Percentiles rank a stretch among this genome's conserved stretches.
These are phyloP conservation scores for Enteromius unitaeniatus DNA, from an alignment of 2,797 vertebrate genomes.

Conservation along the genomic window DNA sequence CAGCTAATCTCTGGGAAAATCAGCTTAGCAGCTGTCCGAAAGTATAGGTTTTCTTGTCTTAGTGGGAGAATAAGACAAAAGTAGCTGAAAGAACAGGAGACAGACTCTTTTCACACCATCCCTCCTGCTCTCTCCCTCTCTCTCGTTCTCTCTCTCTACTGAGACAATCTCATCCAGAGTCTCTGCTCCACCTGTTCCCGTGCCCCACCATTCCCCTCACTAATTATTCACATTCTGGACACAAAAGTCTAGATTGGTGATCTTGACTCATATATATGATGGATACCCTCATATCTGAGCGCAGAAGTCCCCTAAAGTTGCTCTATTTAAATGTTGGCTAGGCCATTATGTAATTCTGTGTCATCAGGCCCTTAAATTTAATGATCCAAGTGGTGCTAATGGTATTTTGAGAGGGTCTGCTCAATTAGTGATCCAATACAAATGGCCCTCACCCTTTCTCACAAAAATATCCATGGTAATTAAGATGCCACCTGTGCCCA, in stretches of 20 bases:
- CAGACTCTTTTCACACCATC: slow-evolving; percentile 55
- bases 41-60: slow-evolving; percentile 60
- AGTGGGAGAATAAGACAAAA: slow-evolving; percentile 60
- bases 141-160: slow-evolving; percentile 53
- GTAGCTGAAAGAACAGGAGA: slow-evolving; percentile 58
- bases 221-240: slow-evolving; percentile 65
- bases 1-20: slow-evolving; percentile 57
- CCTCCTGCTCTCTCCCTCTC: slow-evolving; percentile 21
- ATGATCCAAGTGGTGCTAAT: slow-evolving; percentile 61
- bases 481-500: slow-evolving; percentile 61
- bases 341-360: slow-evolving; percentile 54
- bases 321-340: slow-evolving; percentile 44
- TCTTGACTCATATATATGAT: slow-evolving; percentile 51
- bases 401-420: slow-evolving; percentile 52
- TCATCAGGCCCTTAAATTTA: slow-evolving; percentile 55
- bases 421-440: slow-evolving; percentile 49
- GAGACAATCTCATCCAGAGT: slow-evolving; percentile 59
- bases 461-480: slow-evolving; percentile 54
- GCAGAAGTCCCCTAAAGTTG: slow-evolving; percentile 35
- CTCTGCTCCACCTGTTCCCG: slow-evolving; percentile 61
- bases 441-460: slow-evolving; percentile 34
- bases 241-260: slow-evolving; percentile 58
- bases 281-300: slow-evolving; percentile 49
- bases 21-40: slow-evolving; percentile 64
- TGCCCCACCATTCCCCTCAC: slow-evolving; percentile 46